Percentiles rank a stretch among this genome's conserved stretches.
Evolutionary conservation across 2,888 invertebrate species (phyloP).

Genomic region (Sinopyrophorus schimmeli): DNA sequence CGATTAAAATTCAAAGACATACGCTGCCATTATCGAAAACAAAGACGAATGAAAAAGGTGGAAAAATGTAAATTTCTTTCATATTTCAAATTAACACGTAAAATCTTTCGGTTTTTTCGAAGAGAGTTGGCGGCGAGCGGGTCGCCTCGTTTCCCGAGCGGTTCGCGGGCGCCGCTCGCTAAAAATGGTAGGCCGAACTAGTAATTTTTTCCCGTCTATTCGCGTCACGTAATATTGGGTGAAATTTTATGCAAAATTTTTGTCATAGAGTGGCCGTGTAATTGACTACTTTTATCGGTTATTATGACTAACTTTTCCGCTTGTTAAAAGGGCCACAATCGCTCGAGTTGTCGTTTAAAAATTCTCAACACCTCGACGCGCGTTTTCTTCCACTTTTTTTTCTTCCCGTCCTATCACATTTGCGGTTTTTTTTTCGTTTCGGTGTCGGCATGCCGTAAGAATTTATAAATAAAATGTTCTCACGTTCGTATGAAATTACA

Average conservation of each 20-base stretch:
- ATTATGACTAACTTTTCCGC: constrained; percentile 22
- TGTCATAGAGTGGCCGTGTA: constrained; percentile 19
- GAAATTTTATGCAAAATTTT: constrained; percentile 28
- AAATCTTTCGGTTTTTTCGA: constrained; percentile 4
- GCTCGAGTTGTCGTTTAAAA: not conserved
- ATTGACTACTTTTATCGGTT: constrained; percentile 24
- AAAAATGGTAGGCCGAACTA: constrained; percentile 3
- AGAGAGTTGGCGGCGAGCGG: constrained; percentile 12
- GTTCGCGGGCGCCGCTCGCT: constrained; percentile 6
- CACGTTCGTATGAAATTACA: too few species aligned
- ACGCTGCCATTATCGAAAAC: constrained; percentile 38
- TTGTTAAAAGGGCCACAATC: constrained; percentile 2
- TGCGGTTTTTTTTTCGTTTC: too few species aligned
- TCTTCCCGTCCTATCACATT: too few species aligned
- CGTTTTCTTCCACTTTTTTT: too few species aligned
- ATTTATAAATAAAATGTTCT: too few species aligned
- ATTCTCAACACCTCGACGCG: too few species aligned
- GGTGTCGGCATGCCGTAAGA: too few species aligned
- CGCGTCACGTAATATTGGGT: constrained; percentile 29
- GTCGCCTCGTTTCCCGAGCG: not conserved
- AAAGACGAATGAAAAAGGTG: constrained; percentile 36
- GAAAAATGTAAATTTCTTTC: constrained; percentile 36
- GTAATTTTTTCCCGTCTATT: constrained; percentile 22
- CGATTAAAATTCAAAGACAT: constrained; percentile 36
- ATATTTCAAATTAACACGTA: constrained; percentile 37